Evolutionary conservation across 2,797 vertebrate species (phyloP), one percentile per base, ranked within the genome.

Genomic region (Poliocrania exsul): DNA sequence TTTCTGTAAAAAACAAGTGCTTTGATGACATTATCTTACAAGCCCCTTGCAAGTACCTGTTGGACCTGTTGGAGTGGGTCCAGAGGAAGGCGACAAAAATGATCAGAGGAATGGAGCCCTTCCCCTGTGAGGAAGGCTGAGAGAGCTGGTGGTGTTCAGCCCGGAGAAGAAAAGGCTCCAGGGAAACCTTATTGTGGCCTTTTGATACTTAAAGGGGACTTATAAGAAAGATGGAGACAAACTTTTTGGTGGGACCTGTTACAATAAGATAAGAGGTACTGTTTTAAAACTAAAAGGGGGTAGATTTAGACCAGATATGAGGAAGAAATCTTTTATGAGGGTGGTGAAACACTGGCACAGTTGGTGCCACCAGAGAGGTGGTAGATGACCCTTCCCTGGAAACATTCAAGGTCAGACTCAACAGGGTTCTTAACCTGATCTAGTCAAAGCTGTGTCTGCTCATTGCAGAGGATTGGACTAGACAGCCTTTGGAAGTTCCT

Each of bases 1-100:
- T n/a, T 67, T 88, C 60, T 83, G 14, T 69, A 51, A 50, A 61
- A 95, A 93, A 77, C 53, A 87, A 53, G 16, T n/a, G 20, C 37
- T 61, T 72, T 51, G 56, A 46, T 80, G 38, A 44, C 75, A 57
- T 15, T 61, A 23, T 84, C 49, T 40, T 46, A 58, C 25, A 53
- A 86, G 49, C 10, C 16, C 18, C 70, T 70, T 57, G 60, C 50
- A 73, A 84, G 47, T 23, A 79, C 29, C 40, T 56, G n/a, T 8
- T 29, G 57, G 13, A 38, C 10, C 25, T 87, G 40, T 31, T 44
- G 46, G 24, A 82, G 23, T 4, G 7, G 51, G 61, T 86, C 61
- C 56, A 82, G 65, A 69, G 61, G 56, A 69, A 33, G 29, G n/a
- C 26, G 23, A 54, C 50, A 65, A 69, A 81, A 60, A 64, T 8